Percentiles rank a stretch among this genome's conserved stretches.
Evolutionary conservation across 1,140 invertebrate genomes (phyloP).

Genomic region (Achroia grisella): DNA sequence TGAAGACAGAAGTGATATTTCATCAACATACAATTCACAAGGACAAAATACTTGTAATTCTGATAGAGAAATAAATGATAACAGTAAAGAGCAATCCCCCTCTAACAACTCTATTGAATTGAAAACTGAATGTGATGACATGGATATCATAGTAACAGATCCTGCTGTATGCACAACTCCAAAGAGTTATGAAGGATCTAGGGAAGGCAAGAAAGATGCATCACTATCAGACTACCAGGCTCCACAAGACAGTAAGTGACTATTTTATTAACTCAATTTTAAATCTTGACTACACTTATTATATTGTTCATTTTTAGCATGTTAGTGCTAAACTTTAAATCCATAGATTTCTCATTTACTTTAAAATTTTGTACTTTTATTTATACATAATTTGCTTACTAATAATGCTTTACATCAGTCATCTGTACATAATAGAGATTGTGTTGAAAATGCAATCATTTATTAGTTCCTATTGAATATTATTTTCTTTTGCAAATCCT

Average conservation of each 20-base stretch:
- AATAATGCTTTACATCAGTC: constrained; percentile 27
- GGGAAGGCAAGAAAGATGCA: constrained; percentile 46
- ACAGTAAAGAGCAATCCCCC: constrained; percentile 30
- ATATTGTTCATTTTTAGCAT: neutral
- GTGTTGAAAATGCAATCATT: constrained; percentile 73
- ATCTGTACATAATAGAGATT: constrained; percentile 38
- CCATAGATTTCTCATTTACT: neutral
- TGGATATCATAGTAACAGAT: constrained; percentile 60
- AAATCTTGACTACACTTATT: neutral
- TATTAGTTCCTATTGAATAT: constrained; percentile 47
- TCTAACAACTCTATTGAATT: constrained; percentile 38
- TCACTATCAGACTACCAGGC: constrained; percentile 47
- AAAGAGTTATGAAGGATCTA: constrained; percentile 46
- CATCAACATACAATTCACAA: constrained; percentile 41
- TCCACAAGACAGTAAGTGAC: constrained; percentile 65
- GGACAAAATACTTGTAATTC: constrained; percentile 26
- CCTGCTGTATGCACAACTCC: constrained; percentile 57
- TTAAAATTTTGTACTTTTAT: neutral
- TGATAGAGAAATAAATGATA: constrained; percentile 38
- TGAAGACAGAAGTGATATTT: constrained; percentile 56
- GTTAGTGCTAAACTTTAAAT: neutral
- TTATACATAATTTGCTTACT: constrained; percentile 24
- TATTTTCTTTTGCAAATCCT: constrained; percentile 57
- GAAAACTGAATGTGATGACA: constrained; percentile 66
- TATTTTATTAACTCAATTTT: constrained; percentile 9